Conservation (phyloP, 2,113 vertebrate genomes). For the Equus przewalskii region DNA sequence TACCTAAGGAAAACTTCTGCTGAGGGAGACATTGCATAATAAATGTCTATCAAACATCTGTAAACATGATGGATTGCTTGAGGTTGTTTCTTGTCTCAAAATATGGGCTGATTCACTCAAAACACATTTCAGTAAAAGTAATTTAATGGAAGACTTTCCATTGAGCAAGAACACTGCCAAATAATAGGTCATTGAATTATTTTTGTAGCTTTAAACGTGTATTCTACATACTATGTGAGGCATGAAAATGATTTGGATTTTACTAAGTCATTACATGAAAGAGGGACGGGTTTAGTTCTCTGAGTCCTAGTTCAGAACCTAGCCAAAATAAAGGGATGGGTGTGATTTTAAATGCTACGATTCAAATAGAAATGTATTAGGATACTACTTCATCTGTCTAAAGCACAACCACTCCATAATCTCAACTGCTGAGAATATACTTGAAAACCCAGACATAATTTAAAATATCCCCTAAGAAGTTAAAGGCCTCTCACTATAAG, state of each 20-base stretch:
- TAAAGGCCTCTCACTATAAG: background rate
- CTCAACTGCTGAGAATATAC: slow-evolving; percentile 6
- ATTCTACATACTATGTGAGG: background rate
- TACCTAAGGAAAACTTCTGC: background rate
- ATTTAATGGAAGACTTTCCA: background rate
- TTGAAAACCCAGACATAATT: slow-evolving; percentile 41
- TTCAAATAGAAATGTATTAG: slow-evolving; percentile 21
- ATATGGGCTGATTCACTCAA: background rate
- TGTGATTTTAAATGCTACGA: slow-evolving; percentile 41
- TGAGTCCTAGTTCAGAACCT: slow-evolving; percentile 10
- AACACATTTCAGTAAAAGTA: background rate
- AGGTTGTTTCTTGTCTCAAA: slow-evolving; percentile 22
- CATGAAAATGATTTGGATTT: slow-evolving; percentile 28
- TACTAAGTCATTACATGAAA: slow-evolving; percentile 3
- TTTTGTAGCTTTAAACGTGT: slow-evolving; percentile 35
- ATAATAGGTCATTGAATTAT: background rate
- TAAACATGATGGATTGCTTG: background rate
- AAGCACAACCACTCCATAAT: background rate
- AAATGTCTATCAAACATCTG: background rate
- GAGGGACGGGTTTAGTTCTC: background rate
- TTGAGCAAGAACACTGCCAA: background rate
- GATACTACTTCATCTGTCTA: background rate
- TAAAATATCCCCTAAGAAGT: background rate
- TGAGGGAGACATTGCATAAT: background rate
- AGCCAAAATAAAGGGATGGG: background rate